Percentiles rank a stretch among this genome's conserved stretches.
These are phyloP conservation scores for Nerophis ophidion DNA, from an alignment of 2,113 vertebrate genomes.

Conservation along the genomic window DNA sequence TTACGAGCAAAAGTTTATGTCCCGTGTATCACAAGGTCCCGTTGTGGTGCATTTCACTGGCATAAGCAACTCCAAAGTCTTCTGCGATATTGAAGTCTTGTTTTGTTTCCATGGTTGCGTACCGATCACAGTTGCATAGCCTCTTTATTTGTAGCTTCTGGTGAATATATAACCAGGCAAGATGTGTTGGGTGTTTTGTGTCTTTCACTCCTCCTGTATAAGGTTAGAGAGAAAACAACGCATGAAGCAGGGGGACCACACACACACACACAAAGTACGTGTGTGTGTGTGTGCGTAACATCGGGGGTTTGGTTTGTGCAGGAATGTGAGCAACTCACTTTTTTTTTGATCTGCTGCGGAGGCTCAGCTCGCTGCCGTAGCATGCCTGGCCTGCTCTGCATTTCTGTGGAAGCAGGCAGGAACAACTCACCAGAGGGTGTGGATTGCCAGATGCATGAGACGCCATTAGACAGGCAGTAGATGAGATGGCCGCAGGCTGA, in stretches of 20 bases:
- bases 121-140: background rate
- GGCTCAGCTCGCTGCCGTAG: conserved; percentile 59
- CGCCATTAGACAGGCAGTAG: background rate
- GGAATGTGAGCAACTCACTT: conserved; percentile 73
- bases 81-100: background rate
- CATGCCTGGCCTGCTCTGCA: conserved; percentile 53
- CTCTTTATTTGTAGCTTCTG: background rate
- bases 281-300: conserved; percentile 42
- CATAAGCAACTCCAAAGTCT: background rate
- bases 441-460: conserved; percentile 24
- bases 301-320: conserved; percentile 68
- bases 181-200: conserved; percentile 4
- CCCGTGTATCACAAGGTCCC: background rate
- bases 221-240: conserved; percentile 10
- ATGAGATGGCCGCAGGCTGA: conserved; percentile 6
- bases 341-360: conserved; percentile 55
- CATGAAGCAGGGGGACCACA: conserved; percentile 36
- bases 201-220: conserved; percentile 10
- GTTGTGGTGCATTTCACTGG: background rate
- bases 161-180: conserved; percentile 4
- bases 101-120: background rate
- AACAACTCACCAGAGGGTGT: background rate
- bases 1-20: too few relatives aligned
- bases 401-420: conserved; percentile 25
- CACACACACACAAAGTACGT: conserved; percentile 35